These are phyloP conservation scores for Sturnira hondurensis DNA, from an alignment of 2,113 vertebrate species.

Conservation along the genomic window DNA sequence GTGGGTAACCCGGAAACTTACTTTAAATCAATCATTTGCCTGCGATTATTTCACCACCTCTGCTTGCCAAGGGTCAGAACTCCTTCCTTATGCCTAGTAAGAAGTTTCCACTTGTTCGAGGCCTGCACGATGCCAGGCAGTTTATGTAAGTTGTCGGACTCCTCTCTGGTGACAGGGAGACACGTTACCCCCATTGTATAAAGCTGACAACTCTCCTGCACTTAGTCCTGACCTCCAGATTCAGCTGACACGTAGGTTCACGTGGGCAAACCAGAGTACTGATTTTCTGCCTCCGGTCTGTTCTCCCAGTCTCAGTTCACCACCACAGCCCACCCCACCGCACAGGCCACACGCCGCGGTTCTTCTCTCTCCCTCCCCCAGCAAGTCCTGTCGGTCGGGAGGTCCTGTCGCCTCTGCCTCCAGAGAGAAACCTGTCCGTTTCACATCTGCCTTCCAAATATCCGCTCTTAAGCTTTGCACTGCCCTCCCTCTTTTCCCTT, in stretches of 20 bases:
- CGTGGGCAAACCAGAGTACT: neutral
- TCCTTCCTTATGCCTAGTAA: neutral
- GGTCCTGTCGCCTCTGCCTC: neutral
- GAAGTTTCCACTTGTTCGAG: neutral
- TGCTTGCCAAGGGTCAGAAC: neutral
- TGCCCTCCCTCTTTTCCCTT: neutral
- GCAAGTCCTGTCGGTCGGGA: fast-evolving
- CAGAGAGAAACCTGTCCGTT: neutral
- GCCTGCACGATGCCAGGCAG: neutral
- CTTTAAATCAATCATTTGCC: neutral
- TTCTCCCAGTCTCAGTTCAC: neutral
- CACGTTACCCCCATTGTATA: neutral
- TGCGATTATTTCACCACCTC: neutral
- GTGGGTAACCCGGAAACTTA: neutral
- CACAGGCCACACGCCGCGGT: neutral
- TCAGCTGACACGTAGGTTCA: neutral
- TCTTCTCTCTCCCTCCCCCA: neutral
- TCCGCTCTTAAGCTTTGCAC: neutral
- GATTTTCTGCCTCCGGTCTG: neutral
- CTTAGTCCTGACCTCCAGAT: neutral
- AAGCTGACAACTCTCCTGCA: neutral
- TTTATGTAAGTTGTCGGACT: neutral
- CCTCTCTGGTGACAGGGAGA: neutral
- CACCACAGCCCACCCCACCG: neutral
- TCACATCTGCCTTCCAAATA: neutral